These are phyloP conservation scores for Zootoca vivipara DNA, from an alignment of 2,113 vertebrate species.

Conservation along the genomic window DNA sequence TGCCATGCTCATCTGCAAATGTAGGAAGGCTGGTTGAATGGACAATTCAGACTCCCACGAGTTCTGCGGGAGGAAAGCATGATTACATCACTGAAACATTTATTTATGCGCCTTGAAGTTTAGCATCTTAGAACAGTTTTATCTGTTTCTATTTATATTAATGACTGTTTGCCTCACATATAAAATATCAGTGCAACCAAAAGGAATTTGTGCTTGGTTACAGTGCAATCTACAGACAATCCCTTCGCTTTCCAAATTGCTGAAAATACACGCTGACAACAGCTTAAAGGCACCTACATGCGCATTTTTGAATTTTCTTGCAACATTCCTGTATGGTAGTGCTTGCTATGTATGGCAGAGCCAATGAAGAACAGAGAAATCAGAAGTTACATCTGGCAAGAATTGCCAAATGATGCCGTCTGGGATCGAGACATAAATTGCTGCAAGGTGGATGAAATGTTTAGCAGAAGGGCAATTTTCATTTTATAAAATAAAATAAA, in stretches of 20 bases:
- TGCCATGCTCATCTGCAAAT: not conserved
- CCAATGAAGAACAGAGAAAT: conserved; percentile 24
- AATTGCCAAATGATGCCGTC: conserved; percentile 50
- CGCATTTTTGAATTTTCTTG: conserved; percentile 53
- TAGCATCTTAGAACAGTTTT: not conserved
- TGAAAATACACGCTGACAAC: conserved; percentile 73
- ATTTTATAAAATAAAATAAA: conserved; percentile 73
- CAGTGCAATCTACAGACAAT: conserved; percentile 41
- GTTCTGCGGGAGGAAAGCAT: not conserved
- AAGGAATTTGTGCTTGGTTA: conserved; percentile 52
- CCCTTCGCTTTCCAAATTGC: conserved; percentile 65
- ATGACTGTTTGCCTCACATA: not conserved
- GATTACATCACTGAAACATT: not conserved
- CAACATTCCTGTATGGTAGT: conserved; percentile 52
- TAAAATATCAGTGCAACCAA: not conserved
- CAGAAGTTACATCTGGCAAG: conserved; percentile 54
- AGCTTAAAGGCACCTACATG: conserved; percentile 42
- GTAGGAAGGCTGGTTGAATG: not conserved
- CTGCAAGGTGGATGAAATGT: conserved; percentile 55
- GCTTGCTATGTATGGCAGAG: conserved; percentile 53
- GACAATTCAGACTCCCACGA: not conserved
- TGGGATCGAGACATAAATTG: conserved; percentile 48
- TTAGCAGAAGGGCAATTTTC: conserved; percentile 67
- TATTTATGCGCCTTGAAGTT: conserved; percentile 26
- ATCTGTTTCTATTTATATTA: conserved; percentile 8